Evolutionary conservation across 1,140 invertebrate species (phyloP).

Genomic region (Eulimnadia texana): DNA sequence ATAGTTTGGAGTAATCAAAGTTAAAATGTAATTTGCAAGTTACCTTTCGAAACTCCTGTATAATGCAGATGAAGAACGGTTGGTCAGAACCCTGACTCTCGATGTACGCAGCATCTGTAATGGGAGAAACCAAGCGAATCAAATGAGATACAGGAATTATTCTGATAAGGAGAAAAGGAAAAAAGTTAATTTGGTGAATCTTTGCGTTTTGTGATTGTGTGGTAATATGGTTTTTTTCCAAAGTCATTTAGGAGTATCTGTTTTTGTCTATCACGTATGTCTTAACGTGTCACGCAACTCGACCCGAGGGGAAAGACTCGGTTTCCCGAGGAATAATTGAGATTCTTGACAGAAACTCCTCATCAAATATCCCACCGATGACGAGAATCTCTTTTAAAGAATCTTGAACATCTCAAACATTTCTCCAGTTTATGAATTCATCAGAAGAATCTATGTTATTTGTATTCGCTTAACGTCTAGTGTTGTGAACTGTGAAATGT

Average conservation of each 20-base stretch:
- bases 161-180: not conserved
- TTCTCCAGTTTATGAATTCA: too few relatives aligned
- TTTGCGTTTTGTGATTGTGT: not conserved
- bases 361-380: not conserved
- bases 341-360: not conserved
- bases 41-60: conserved; percentile 32
- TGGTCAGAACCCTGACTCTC: conserved; percentile 33
- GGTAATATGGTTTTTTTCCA: not conserved
- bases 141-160: not conserved
- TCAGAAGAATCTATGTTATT: too few relatives aligned
- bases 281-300: not conserved
- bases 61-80: conserved; percentile 33
- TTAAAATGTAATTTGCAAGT: conserved; percentile 18
- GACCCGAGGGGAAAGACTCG: not conserved
- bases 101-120: conserved; percentile 33
- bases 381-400: not conserved
- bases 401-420: too few relatives aligned
- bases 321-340: not conserved
- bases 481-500: too few relatives aligned
- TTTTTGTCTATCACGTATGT: not conserved
- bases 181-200: conserved; percentile 3
- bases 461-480: too few relatives aligned
- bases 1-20: too few relatives aligned
- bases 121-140: conserved; percentile 8
- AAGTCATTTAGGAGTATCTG: not conserved